Evolutionary conservation across 2,113 vertebrate genomes (phyloP).

Genomic region (Brachypodius melanocephalos): DNA sequence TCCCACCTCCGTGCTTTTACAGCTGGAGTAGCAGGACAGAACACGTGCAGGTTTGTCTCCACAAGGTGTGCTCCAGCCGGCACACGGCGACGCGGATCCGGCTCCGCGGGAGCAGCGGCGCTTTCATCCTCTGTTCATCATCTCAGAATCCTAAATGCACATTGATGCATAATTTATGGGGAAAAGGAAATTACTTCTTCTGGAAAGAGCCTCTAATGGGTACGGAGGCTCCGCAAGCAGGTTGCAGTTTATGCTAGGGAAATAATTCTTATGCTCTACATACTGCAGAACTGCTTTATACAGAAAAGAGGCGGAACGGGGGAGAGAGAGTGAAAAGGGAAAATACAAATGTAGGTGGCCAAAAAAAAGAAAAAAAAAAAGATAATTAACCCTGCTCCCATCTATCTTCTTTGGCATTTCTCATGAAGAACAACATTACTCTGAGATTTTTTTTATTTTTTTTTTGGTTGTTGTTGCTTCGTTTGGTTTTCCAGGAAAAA

Average conservation of each 20-base stretch:
- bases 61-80: slow-evolving; percentile 2
- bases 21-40: background rate
- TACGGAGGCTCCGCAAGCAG: slow-evolving; percentile 36
- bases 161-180: slow-evolving; percentile 67
- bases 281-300: background rate
- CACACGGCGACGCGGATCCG: background rate
- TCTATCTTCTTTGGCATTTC: background rate
- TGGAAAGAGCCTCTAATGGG: slow-evolving; percentile 64
- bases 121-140: slow-evolving; percentile 58
- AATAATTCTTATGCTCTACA: slow-evolving; percentile 52
- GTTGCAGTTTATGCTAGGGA: slow-evolving; percentile 29
- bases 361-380: background rate
- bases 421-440: background rate
- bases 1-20: background rate
- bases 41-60: background rate
- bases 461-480: background rate
- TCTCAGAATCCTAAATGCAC: slow-evolving; percentile 40
- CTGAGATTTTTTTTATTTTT: background rate
- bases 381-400: background rate
- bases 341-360: background rate
- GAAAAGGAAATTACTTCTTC: slow-evolving; percentile 61
- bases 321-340: background rate
- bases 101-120: background rate
- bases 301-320: background rate
- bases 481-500: background rate